These are phyloP conservation scores for Nemotelus nigrinus DNA, from an alignment of 2,888 invertebrate genomes.

Conservation along the genomic window DNA sequence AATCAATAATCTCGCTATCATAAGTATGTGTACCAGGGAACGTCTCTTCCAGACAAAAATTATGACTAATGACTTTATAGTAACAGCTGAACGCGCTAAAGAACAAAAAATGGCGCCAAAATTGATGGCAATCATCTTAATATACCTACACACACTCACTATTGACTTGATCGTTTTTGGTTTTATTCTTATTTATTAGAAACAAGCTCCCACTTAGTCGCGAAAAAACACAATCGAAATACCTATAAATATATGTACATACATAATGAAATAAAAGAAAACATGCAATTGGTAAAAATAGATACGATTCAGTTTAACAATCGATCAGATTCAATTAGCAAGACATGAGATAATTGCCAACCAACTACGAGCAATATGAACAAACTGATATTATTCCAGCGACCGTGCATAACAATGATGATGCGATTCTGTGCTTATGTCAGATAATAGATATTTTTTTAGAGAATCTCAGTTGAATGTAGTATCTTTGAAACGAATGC, in stretches of 20 bases:
- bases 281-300: slow-evolving; percentile 29
- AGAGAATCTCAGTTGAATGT: neutral
- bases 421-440: slow-evolving; percentile 18
- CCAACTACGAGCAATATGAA: neutral
- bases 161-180: no score
- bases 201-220: no score
- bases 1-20: no score
- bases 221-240: no score
- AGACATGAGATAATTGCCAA: slow-evolving; percentile 23
- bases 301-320: slow-evolving; percentile 27
- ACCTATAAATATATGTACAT: no score
- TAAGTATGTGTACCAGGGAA: no score
- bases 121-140: neutral
- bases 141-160: no score
- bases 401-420: no score
- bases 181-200: no score
- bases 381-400: no score
- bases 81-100: neutral
- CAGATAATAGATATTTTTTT: slow-evolving; percentile 24
- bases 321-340: slow-evolving; percentile 32
- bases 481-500: no score
- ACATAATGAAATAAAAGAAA: neutral
- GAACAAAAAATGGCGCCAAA: slow-evolving; percentile 3
- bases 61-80: slow-evolving; percentile 1
- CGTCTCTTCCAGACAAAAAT: neutral